These are phyloP conservation scores for Philypnodon macrostomus DNA, from an alignment of 2,797 vertebrate species.

Conservation along the genomic window DNA sequence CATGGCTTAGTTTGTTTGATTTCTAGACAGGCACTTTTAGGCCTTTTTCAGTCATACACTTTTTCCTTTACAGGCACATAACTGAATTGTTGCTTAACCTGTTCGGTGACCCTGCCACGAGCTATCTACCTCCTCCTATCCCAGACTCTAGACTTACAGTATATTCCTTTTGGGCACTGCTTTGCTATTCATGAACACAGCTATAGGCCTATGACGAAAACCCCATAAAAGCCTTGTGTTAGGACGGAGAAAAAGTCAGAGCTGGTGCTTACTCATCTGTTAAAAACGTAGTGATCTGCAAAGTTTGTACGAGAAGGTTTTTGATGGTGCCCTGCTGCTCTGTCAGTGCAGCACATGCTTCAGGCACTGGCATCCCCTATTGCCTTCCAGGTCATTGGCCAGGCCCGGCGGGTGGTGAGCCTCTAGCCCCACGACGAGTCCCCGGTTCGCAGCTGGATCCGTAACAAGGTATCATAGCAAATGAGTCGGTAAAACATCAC, in stretches of 20 bases:
- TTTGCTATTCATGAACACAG: conserved; percentile 65
- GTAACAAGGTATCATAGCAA: conserved; percentile 84
- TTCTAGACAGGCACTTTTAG: conserved; percentile 41
- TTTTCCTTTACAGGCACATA: conserved; percentile 70
- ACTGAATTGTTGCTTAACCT: conserved; percentile 82
- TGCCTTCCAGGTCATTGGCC: conserved; percentile 88
- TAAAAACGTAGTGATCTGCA: conserved; percentile 80
- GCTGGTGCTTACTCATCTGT: conserved; percentile 87
- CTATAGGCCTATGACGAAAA: conserved; percentile 64
- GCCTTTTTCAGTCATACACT: conserved; percentile 52
- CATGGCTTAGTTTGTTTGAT: conserved; percentile 31
- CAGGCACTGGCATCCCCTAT: conserved; percentile 80
- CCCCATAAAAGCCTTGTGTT: conserved; percentile 73
- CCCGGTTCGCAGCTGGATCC: conserved; percentile 83
- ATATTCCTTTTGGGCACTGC: conserved; percentile 63
- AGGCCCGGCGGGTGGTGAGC: conserved; percentile 76
- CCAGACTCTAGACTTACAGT: conserved; percentile 61
- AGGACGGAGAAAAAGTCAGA: conserved; percentile 59
- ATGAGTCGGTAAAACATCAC: conserved; percentile 88
- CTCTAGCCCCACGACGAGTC: conserved; percentile 79
- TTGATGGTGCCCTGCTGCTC: conserved; percentile 87
- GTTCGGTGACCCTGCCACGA: conserved; percentile 80
- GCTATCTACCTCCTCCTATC: conserved; percentile 58
- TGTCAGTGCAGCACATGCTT: conserved; percentile 84
- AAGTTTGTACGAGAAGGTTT: conserved; percentile 83